Conservation (phyloP, 30 jellyfish, hydroid and myxozoan species). For the Nemopilema nomurai region DNA sequence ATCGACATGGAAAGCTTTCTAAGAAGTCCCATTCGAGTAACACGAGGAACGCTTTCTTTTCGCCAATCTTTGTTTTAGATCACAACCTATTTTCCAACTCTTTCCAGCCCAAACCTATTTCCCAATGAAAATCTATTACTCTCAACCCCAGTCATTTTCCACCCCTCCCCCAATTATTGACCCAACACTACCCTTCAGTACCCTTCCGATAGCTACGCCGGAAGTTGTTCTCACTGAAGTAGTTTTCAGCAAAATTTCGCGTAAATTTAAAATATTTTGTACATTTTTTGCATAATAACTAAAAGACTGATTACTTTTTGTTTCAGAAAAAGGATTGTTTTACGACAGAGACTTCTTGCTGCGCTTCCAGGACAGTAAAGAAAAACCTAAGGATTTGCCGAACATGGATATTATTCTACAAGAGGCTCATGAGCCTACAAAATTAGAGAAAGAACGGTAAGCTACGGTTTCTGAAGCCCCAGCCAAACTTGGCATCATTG, state of each 20-base stretch:
- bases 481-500: too few relatives aligned
- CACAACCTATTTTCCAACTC: too few relatives aligned
- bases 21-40: too few relatives aligned
- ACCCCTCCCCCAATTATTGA: too few relatives aligned
- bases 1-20: too few relatives aligned
- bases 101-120: too few relatives aligned
- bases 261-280: neutral
- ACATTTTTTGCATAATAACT: neutral
- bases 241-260: neutral
- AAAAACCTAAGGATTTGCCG: constrained; percentile 88
- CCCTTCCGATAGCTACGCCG: too few relatives aligned
- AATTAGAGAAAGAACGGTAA: constrained; percentile 80
- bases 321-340: constrained; percentile 36
- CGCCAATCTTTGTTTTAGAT: too few relatives aligned
- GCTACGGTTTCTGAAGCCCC: neutral
- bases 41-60: too few relatives aligned
- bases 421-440: constrained; percentile 90
- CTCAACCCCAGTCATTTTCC: too few relatives aligned
- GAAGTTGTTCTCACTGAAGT: neutral
- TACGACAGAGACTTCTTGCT: constrained; percentile 90
- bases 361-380: constrained; percentile 67
- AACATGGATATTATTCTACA: constrained; percentile 83
- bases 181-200: too few relatives aligned
- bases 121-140: too few relatives aligned
- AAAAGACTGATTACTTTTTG: neutral